phyloP scores from a whole-genome alignment of 2,888 invertebrate genomes.

The Caenorhabditis wallacei region DNA sequence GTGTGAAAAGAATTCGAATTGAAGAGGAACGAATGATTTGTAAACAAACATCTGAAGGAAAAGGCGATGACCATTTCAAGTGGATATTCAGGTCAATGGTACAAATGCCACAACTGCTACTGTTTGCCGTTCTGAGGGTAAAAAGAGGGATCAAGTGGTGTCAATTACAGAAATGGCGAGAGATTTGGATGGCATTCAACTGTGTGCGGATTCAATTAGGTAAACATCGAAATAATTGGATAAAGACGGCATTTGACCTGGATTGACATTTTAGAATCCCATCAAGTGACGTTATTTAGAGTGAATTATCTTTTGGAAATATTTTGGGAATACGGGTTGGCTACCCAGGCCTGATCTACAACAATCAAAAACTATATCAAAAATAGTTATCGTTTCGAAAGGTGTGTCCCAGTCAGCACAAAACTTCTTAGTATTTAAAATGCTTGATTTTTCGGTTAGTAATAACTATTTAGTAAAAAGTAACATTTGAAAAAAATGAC shows the following conservation, averaged over 20 bases:
- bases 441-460: too few relatives aligned
- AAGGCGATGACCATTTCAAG: conserved; percentile 30
- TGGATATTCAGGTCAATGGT: conserved; percentile 26
- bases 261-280: background rate
- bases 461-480: too few relatives aligned
- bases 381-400: too few relatives aligned
- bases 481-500: too few relatives aligned
- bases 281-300: conserved; percentile 9
- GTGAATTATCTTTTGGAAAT: background rate
- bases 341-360: too few relatives aligned
- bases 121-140: conserved; percentile 34
- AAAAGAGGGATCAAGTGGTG: conserved; percentile 31
- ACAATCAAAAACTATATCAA: too few relatives aligned
- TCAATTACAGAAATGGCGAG: conserved; percentile 13
- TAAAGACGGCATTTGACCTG: conserved; percentile 12
- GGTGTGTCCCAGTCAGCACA: too few relatives aligned
- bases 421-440: too few relatives aligned
- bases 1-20: background rate
- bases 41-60: conserved; percentile 36
- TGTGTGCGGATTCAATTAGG: conserved; percentile 41
- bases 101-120: conserved; percentile 2
- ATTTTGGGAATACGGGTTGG: too few relatives aligned
- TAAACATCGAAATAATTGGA: conserved; percentile 2
- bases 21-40: conserved; percentile 31
- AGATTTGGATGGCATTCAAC: background rate